Conservation (phyloP, 2,113 vertebrate species). For the Sinocyclocheilus anshuiensis region DNA sequence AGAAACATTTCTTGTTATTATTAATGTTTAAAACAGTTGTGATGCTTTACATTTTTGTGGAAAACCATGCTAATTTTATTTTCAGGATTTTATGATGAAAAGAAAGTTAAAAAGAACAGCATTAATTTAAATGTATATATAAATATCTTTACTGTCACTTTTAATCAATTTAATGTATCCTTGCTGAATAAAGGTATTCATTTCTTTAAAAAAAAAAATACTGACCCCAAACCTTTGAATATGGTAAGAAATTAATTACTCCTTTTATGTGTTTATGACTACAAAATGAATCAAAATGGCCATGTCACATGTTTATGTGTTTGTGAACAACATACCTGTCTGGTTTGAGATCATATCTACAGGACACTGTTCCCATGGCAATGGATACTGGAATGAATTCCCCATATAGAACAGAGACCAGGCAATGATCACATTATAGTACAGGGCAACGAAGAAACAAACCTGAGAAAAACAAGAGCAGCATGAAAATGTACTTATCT, state of each 20-base stretch:
- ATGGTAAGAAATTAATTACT: no score
- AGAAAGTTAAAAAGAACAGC: no score
- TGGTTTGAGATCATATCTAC: conserved; percentile 66
- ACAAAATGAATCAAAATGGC: neutral
- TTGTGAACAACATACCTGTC: conserved; percentile 63
- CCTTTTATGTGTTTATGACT: neutral
- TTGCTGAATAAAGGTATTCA: neutral
- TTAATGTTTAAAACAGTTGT: no score
- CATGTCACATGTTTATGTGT: neutral
- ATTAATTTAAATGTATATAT: no score
- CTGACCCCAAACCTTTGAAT: no score
- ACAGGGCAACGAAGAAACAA: conserved; percentile 76
- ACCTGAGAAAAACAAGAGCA: conserved; percentile 68
- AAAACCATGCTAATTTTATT: no score
- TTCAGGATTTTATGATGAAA: no score
- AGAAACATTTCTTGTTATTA: no score
- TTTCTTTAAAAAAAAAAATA: no score
- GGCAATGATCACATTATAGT: conserved; percentile 81
- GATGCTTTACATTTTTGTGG: no score
- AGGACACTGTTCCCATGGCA: conserved; percentile 82
- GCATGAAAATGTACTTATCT: neutral
- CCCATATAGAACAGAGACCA: conserved; percentile 83
- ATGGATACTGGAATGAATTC: conserved; percentile 79
- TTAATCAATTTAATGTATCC: neutral
- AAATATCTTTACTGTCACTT: no score